Evolutionary conservation across 1,140 invertebrate genomes (phyloP), one percentile per base, ranked within the genome.

Genomic region (Euwallacea fornicatus): DNA sequence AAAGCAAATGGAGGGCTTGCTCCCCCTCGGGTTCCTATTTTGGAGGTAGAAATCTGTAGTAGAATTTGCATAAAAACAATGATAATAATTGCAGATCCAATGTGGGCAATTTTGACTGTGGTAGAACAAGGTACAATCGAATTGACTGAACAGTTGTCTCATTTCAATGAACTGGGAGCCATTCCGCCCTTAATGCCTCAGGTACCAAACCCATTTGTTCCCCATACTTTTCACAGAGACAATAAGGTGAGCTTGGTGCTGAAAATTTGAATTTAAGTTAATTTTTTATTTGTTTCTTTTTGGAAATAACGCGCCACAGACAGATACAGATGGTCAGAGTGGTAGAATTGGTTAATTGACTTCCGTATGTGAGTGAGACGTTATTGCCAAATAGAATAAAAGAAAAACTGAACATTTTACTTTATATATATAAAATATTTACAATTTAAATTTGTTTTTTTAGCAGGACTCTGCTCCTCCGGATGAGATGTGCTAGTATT

Each of bases 1-100:
- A 92, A 75, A 88, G 90, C 81, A 90, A 92, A 83, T 96, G 93
- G 93, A 87, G 93, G 71, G 87, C 95, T 86, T 88, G 86, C 77
- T 93, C 92, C 58, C 83, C 90, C 21, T 88, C 87, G 73, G 93
- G 93, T 65, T 85, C 88, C 69, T 92, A 89, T 80, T 95, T 95
- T 87, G 94, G 94, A 83, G 92, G 92, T 93, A 82, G 21, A 33
- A 33, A 33, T 33, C 21, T 82, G 77, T 46, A 42, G 11, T 33
- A 33, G 21, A 33, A 33, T 33, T 33, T 33, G 13, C 13, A 50
- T 66, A 2, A 9, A 15, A 11, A 13, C 54, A 56, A 41, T 60
- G 13, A n/a, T 15, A 33, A 33, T 33, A 56, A 44, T 73, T 74
- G 13, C 43, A 79, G 80, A 81, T 77, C 76, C 77, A 15, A 77